phyloP scores from a whole-genome alignment of 2,797 vertebrate genomes.

The Moxostoma hubbsi region DNA sequence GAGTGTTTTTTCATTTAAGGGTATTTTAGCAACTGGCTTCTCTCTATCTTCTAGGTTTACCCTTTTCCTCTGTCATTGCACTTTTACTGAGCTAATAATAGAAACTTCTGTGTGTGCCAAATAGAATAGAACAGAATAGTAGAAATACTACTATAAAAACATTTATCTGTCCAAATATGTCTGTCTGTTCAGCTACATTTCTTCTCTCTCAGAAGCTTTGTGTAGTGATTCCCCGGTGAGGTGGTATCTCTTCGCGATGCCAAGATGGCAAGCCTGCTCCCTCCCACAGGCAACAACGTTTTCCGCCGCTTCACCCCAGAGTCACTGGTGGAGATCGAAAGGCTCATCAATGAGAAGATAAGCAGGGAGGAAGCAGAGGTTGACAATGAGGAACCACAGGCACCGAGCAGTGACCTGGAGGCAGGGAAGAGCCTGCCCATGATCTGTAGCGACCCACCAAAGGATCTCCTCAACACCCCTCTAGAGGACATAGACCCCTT shows the following conservation, averaged over 20 bases:
- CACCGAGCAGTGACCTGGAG: slow-evolving; percentile 86
- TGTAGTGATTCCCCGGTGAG: slow-evolving; percentile 73
- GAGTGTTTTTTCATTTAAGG: too few relatives aligned
- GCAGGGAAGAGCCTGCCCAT: slow-evolving; percentile 90
- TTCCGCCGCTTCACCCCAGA: slow-evolving; percentile 89
- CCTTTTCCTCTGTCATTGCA: too few relatives aligned
- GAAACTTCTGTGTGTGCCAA: too few relatives aligned
- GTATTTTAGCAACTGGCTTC: too few relatives aligned
- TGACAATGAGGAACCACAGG: slow-evolving; percentile 69
- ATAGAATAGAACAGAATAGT: too few relatives aligned
- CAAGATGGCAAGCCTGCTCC: slow-evolving; percentile 86
- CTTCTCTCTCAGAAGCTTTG: slow-evolving; percentile 58
- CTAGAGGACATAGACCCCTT: slow-evolving; percentile 94
- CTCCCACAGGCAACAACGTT: slow-evolving; percentile 77
- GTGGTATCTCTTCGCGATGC: slow-evolving; percentile 83
- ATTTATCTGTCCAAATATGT: too few relatives aligned
- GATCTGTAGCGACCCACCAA: slow-evolving; percentile 90
- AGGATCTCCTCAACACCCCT: slow-evolving; percentile 85
- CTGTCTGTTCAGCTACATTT: too few relatives aligned
- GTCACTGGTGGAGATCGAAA: slow-evolving; percentile 89
- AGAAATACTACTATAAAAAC: too few relatives aligned
- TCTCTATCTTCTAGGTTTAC: too few relatives aligned
- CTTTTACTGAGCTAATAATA: too few relatives aligned
- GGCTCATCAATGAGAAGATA: slow-evolving; percentile 77
- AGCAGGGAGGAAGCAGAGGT: slow-evolving; percentile 73